phyloP scores from a whole-genome alignment of 2,888 invertebrate genomes.

The Caenorhabditis parvicauda region DNA sequence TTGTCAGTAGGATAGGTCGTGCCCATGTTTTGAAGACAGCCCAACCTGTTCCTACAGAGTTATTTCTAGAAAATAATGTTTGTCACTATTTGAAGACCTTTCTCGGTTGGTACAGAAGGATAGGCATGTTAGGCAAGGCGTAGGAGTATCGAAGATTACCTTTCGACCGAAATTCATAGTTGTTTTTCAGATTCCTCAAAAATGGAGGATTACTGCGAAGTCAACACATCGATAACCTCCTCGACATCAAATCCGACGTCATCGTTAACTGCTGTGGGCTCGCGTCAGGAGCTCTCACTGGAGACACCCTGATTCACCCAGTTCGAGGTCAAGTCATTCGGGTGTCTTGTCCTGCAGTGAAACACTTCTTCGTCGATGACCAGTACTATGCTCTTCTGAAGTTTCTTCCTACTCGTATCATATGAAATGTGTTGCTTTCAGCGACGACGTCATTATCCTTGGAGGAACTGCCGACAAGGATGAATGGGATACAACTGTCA shows the following conservation, averaged over 20 bases:
- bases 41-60: no score
- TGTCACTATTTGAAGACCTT: no score
- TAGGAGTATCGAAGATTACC: constrained; percentile 4
- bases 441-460: constrained; percentile 68
- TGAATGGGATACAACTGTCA: constrained; percentile 69
- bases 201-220: constrained; percentile 24
- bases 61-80: no score
- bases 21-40: no score
- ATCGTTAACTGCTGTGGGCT: constrained; percentile 81
- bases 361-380: constrained; percentile 67
- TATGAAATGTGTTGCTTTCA: constrained; percentile 14
- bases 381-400: constrained; percentile 78
- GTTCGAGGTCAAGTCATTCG: constrained; percentile 66
- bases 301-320: constrained; percentile 69
- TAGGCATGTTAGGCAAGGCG: no score
- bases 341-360: constrained; percentile 69
- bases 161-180: background rate
- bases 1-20: no score
- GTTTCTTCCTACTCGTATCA: constrained; percentile 66
- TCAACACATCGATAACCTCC: constrained; percentile 10
- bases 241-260: constrained; percentile 62
- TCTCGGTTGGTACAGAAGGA: no score
- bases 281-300: constrained; percentile 70
- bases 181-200: constrained; percentile 17
- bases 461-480: constrained; percentile 77